Evolutionary conservation across 1,140 invertebrate genomes (phyloP).

Genomic region (Pseudomyrmex pallidus): DNA sequence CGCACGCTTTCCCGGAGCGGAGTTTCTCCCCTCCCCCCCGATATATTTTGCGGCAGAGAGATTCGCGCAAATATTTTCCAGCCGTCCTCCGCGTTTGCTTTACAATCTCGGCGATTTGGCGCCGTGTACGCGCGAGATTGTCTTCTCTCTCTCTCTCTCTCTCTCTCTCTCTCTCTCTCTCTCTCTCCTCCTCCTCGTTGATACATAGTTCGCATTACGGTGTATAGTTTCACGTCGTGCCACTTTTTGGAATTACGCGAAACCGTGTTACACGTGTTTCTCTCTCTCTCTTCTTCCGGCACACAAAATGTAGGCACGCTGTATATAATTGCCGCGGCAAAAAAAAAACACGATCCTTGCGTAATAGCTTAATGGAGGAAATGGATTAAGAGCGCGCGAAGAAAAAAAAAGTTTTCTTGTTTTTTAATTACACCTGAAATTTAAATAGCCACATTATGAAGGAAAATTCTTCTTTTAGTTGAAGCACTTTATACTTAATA

Average conservation of each 20-base stretch:
- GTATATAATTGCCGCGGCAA: not conserved
- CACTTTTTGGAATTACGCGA: constrained; percentile 4
- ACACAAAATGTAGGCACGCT: not conserved
- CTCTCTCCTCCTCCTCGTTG: too few species aligned
- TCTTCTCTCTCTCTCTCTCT: constrained; percentile 8
- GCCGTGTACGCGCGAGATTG: not conserved
- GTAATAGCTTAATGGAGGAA: not conserved
- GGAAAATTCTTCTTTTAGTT: not conserved
- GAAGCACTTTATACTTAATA: not conserved
- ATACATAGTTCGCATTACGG: too few species aligned
- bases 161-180: not conserved
- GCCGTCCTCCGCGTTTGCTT: constrained; percentile 21
- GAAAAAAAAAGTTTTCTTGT: not conserved
- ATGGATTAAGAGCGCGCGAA: not conserved
- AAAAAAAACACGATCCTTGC: not conserved
- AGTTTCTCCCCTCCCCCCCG: not conserved
- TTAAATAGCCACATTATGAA: not conserved
- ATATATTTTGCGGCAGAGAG: constrained; percentile 19
- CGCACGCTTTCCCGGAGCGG: not conserved
- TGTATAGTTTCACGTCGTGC: too few species aligned
- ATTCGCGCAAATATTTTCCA: constrained; percentile 50
- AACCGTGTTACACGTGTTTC: not conserved
- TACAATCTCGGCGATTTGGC: constrained; percentile 25
- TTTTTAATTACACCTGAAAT: not conserved
- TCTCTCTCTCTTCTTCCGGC: too few species aligned